Evolutionary conservation across 1,140 invertebrate species (phyloP).

Genomic region (Heliconius nattereri): DNA sequence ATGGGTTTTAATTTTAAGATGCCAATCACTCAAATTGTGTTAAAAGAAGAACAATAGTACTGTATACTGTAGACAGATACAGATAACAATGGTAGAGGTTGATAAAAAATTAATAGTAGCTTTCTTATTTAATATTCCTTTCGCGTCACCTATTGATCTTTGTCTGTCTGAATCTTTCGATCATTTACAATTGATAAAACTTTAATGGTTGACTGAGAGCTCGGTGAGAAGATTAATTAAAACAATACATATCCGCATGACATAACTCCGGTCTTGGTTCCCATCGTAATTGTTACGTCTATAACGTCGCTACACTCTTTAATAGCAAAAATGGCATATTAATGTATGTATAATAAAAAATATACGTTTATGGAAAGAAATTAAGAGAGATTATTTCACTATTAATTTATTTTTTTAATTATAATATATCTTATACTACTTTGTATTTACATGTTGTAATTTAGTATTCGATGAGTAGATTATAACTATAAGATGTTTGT

Average conservation of each 20-base stretch:
- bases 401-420: too few species aligned
- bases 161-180: conserved; percentile 46
- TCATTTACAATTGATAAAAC: conserved; percentile 31
- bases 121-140: conserved; percentile 46
- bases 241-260: conserved; percentile 3
- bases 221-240: conserved; percentile 6
- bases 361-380: too few species aligned
- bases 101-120: too few species aligned
- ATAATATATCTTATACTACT: not conserved
- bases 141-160: conserved; percentile 51
- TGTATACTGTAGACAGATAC: conserved; percentile 44
- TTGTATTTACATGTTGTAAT: not conserved
- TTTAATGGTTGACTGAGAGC: conserved; percentile 12
- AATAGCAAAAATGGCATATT: not conserved
- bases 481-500: conserved; percentile 23
- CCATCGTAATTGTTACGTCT: conserved; percentile 2
- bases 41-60: conserved; percentile 43
- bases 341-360: too few species aligned
- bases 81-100: too few species aligned
- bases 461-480: not conserved
- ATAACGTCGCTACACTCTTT: not conserved
- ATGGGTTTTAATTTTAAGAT: conserved; percentile 41
- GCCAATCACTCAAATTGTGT: conserved; percentile 39
- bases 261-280: not conserved
- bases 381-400: too few species aligned